Base-by-base conservation (phyloP, 53 echinoderm and acorn worm species). In the Mesocentrotus franciscanus region DNA sequence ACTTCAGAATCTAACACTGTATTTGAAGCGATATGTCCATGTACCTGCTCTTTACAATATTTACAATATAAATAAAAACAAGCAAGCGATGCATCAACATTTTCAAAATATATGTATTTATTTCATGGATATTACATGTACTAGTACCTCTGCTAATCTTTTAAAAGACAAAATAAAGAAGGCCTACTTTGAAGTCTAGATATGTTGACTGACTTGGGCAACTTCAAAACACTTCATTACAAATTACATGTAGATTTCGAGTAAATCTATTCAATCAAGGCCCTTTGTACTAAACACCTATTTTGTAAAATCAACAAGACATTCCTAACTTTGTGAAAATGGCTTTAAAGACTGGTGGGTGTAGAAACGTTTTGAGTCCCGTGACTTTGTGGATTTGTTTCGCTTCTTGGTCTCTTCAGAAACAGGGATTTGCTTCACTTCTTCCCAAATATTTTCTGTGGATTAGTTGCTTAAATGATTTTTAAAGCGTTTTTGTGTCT, bases 391-490 rank as follows among this genome's bases (percentile, higher is more conserved):
- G 87, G 87, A 87, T 87, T 87, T 57, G 87, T 87, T 58, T n/a
- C 58, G 58, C 87, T 58, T 57, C 87, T 87, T 58, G n/a, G 12
- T 58, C 27, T 87, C n/a, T 58, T 58, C n/a, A 87, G 29, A 58
- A 58, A 56, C n/a, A 24, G 22, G n/a, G 92, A 34, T 92, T 92
- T 70, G 71, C 92, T 71, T 74, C 92, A 91, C n/a, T 74, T 70
- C 74, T 92, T 35, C 92, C 92, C 56, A 92, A 92, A 92, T 92
- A 92, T 92, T 92, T 92, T 34, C 49, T 55, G 56, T 29, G 92
- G 74, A 71, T 92, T 71, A 71, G 1, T 75, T 72, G 75, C 92
- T 72, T 74, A 92, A 74, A 34, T 92, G 92, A n/a, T 72, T 66
- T 56, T 56, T 92, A 24, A 14, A 72, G 91, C 24, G 7, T n/a